Percentiles rank a stretch among this genome's conserved stretches.
These are phyloP conservation scores for Orbicella faveolata DNA, from an alignment of 64 coral and sea anemone species.

Conservation along the genomic window DNA sequence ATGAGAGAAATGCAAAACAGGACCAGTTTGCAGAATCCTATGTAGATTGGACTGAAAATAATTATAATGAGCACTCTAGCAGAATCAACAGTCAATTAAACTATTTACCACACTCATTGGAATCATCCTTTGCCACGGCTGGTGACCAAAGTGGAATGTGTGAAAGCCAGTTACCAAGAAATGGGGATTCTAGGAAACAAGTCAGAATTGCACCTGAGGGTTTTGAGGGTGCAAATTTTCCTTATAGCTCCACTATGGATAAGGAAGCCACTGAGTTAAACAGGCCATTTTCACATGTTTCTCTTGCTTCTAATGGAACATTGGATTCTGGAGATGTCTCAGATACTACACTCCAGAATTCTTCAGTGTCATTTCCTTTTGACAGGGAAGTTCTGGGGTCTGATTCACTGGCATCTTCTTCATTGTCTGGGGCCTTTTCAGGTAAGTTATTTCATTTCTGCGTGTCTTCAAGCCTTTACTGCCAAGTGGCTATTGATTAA, in stretches of 20 bases:
- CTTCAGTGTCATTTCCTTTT: neutral
- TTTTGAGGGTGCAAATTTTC: neutral
- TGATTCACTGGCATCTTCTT: slow-evolving; percentile 22
- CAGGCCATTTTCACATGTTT: slow-evolving; percentile 27
- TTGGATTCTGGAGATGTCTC: neutral
- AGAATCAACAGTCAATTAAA: neutral
- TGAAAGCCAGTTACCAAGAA: neutral
- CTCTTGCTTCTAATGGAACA: slow-evolving; percentile 10
- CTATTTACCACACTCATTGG: neutral
- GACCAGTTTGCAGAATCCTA: neutral
- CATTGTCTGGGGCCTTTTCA: slow-evolving; percentile 26
- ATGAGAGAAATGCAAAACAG: neutral
- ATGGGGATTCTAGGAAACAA: neutral
- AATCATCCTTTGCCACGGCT: neutral
- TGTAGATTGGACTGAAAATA: slow-evolving; percentile 20
- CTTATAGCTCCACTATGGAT: slow-evolving; percentile 16
- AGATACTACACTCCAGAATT: neutral
- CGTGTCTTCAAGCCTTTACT: neutral
- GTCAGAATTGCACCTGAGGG: neutral
- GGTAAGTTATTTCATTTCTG: neutral
- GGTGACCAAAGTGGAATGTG: neutral
- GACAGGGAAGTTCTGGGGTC: neutral
- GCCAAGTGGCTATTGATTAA: too few species aligned
- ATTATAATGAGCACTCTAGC: neutral
- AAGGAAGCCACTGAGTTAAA: neutral